Evolutionary conservation across 2,888 invertebrate genomes (phyloP).

Genomic region (Ceraclea dissimilis): DNA sequence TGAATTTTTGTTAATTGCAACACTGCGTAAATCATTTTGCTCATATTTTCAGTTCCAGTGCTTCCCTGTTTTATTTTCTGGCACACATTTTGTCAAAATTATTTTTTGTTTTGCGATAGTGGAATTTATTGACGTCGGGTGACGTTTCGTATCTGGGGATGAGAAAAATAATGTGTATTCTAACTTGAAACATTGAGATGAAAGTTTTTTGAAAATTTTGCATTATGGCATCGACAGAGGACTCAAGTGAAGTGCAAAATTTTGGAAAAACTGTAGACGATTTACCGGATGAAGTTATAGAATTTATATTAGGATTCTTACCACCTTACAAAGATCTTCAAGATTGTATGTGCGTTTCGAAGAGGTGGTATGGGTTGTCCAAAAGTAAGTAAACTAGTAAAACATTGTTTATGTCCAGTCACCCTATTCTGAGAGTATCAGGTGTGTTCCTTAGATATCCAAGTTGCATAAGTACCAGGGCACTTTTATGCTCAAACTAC

Average conservation of each 20-base stretch:
- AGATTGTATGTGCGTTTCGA: conserved; percentile 77
- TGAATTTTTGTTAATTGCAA: too few species aligned
- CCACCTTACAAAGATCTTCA: conserved; percentile 88
- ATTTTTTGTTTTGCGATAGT: too few species aligned
- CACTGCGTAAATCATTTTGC: too few species aligned
- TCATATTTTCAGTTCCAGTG: too few species aligned
- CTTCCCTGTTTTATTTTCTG: too few species aligned
- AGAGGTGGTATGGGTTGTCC: conserved; percentile 77
- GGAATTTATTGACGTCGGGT: conserved; percentile 5
- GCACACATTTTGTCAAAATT: too few species aligned
- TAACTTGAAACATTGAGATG: background rate
- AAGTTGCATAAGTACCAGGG: too few species aligned
- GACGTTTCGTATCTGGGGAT: conserved; percentile 10
- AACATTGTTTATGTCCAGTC: background rate
- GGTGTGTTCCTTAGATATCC: background rate
- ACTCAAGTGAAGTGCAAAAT: background rate
- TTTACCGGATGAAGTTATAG: conserved; percentile 88
- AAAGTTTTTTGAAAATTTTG: background rate
- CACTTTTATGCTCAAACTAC: too few species aligned
- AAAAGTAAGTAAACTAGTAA: conserved; percentile 56
- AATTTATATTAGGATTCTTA: conserved; percentile 81
- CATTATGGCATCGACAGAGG: background rate
- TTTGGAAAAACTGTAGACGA: conserved; percentile 45
- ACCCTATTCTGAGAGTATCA: background rate
- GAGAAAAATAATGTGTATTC: background rate